Evolutionary conservation across 2,113 vertebrate genomes (phyloP), one percentile per base, ranked within the genome.

Genomic region (Platichthys flesus): DNA sequence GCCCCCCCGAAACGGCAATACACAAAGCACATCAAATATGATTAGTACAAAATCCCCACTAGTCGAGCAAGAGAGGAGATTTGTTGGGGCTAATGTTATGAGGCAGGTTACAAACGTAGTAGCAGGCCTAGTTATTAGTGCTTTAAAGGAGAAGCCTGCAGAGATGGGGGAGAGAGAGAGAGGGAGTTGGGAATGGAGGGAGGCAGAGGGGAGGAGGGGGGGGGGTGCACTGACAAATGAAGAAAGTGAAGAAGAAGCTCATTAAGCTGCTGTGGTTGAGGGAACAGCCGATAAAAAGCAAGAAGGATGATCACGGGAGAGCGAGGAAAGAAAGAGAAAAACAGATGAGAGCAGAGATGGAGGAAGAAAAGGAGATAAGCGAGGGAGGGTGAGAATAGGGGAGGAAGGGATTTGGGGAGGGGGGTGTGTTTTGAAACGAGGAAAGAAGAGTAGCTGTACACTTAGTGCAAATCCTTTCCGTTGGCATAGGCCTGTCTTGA

Each of bases 241-340:
- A 70, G 78, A 57, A 78, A 84, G 71, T 74, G 72, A 79, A 55
- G 35, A 82, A 83, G 84, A 83, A 88, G 83, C 87, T 91, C 89
- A 88, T 93, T 92, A 89, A 81, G 74, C 79, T 70, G 63, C 63
- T 40, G 45, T 24, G 37, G 86, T 74, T 79, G 73, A 85, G 78
- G 82, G 79, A 90, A 77, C 81, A 83, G 87, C 82, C 81, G 81
- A 86, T 87, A 84, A 88, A 88, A 87, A 78, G 55, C 64, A 90
- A 68, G 85, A 85, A 74, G 51, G 63, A 80, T 72, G 76, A 84
- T 82, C 84, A 85, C 23, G 20, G 71, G 67, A 85, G 72, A 83
- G 70, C 3, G 18, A 55, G 73, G 24, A 72, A 71, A 78, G 57
- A 62, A 79, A 78, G 78, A 67, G 78, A 78, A 82, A 88, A 79